Base-by-base conservation (phyloP, 2,797 vertebrate genomes). In the Sebastes glaucus region DNA sequence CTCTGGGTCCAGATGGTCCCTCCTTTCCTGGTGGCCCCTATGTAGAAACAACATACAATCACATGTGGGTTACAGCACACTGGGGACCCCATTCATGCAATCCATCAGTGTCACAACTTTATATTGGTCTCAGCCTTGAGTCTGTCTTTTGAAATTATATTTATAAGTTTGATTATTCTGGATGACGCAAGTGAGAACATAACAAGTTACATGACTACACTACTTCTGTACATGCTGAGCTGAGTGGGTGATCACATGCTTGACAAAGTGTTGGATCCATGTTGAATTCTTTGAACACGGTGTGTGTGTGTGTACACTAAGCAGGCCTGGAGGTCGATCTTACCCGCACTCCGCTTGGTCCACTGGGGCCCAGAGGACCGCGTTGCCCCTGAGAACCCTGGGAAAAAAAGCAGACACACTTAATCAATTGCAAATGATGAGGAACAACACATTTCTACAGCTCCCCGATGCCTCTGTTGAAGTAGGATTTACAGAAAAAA, bases 11-110 rank as follows among this genome's bases (percentile, higher is more conserved):
- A 94, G 97, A 96, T 78, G 95, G 81, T 87, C 99, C 99, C 89
- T 99, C 98, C 93, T 99, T 99, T 95, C 99, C 99, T 91, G 97
- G 97, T 92, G 96, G 98, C 83, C 99, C 99, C 99, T 99, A 68
- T 74, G 83, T 20, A 90, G 85, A 88, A 91, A 94, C 79, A 95
- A 92, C 74, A 93, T 68, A 80, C 80, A 82, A 87, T 94, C 80
- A 92, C 65, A 89, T 83, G 56, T 78, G 67, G 74, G 79, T 80
- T 88, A 88, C 67, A 92, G 88, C 77, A 89, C 92, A 68, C 82
- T 27, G 38, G 88, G 85, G 87, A 84, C 71, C 10, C 35, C 42
- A 35, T 79, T 56, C 79, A 71, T 87, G 88, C 84, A 86, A 90
- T 85, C 76, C 84, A 93, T 93, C 92, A 92, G 55, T 85, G 84